Base-by-base conservation (phyloP, 2,113 vertebrate species). In the Tonatia bakeri region DNA sequence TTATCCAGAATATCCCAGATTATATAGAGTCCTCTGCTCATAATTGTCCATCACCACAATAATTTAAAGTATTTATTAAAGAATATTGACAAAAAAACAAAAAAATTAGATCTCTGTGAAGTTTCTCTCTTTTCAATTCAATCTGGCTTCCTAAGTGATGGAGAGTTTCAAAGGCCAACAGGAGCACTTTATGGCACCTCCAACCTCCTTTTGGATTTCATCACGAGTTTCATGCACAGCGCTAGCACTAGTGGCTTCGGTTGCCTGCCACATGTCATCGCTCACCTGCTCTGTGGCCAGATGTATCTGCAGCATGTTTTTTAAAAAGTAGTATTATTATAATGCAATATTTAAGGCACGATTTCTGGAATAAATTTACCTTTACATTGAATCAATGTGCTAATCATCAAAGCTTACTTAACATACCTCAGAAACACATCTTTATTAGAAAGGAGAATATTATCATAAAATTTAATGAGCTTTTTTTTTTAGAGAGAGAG, bases 51-150 rank as follows among this genome's bases (percentile, higher is more conserved):
- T 33, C 50, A 73, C 43, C 64, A 65, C 16, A 61, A 73, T 36
- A 81, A 95, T 72, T 86, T 56, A 75, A 95, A 87, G 24, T 65
- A 65, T 70, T 93, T 76, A 72, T 17, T 76, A 93, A 84, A 96
- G 70, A 73, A 38, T 72, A 8, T 38, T 76, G 8, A 87, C 54
- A 36, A 69, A 94, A 94, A 86, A 77, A 77, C 70, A 69, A 89
- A 72, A 92, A 92, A 90, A 83, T 59, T 80, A 85, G 80, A 75
- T 79, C 8, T 87, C 19, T 92, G 14, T 84, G 43, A 87, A 40
- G 17, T 90, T 77, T 90, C 70, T 38, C 9, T 94, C 65, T 90
- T 95, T 94, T 89, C 80, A 26, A 81, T 87, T 77, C 52, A 47
- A n/a, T 75, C 67, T 86, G 10, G 12, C 38, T 69, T 96, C 52